phyloP scores from a whole-genome alignment of 2,888 invertebrate species.

The Agrilus mali region DNA sequence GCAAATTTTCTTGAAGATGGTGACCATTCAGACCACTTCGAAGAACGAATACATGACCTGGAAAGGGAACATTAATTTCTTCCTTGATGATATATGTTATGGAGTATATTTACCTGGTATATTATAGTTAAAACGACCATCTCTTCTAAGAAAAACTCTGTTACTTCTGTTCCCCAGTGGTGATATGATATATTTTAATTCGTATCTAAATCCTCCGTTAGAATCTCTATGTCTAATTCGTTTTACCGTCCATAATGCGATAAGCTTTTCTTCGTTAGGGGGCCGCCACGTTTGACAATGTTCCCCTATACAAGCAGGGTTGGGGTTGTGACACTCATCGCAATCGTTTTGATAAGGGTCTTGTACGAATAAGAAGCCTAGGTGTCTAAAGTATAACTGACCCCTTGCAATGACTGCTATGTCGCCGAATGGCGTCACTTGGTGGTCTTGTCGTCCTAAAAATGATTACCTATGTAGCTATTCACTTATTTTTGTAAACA shows the following conservation, averaged over 20 bases:
- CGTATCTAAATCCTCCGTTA: slow-evolving; percentile 40
- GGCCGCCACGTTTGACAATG: slow-evolving; percentile 17
- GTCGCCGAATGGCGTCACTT: slow-evolving; percentile 46
- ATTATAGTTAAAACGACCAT: slow-evolving; percentile 35
- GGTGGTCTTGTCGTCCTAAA: slow-evolving; percentile 20
- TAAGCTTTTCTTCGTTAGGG: slow-evolving; percentile 30
- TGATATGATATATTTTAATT: slow-evolving; percentile 54
- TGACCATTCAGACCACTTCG: no score
- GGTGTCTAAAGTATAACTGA: slow-evolving; percentile 40
- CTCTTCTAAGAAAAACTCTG: slow-evolving; percentile 24
- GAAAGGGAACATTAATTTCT: no score
- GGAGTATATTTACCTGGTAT: slow-evolving; percentile 40
- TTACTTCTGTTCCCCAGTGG: slow-evolving; percentile 34
- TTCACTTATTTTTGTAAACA: no score
- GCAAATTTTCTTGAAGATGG: no score
- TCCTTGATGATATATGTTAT: slow-evolving; percentile 48
- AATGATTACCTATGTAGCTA: no score
- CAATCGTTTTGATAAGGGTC: slow-evolving; percentile 33
- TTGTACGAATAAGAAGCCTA: slow-evolving; percentile 42
- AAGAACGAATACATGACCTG: no score
- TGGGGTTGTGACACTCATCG: slow-evolving; percentile 33
- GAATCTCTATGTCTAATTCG: slow-evolving; percentile 50
- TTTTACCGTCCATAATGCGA: slow-evolving; percentile 58
- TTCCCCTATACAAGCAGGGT: slow-evolving; percentile 9
- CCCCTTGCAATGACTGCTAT: slow-evolving; percentile 52